Percentiles rank a stretch among this genome's conserved stretches.
These are phyloP conservation scores for Calameuta idolon DNA, from an alignment of 2,888 invertebrate genomes.

Conservation along the genomic window DNA sequence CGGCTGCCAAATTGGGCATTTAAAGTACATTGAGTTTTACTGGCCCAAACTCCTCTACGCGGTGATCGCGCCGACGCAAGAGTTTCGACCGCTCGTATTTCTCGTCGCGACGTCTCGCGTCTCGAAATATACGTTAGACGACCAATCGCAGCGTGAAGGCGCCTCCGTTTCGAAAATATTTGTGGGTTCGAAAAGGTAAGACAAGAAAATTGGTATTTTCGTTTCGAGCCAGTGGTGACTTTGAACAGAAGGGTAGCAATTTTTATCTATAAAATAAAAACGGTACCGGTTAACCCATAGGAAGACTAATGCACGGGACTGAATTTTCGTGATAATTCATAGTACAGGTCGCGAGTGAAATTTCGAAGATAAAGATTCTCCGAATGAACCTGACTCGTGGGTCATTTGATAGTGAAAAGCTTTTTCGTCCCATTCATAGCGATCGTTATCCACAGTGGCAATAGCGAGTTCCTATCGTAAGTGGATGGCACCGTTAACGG, in stretches of 20 bases:
- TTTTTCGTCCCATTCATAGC: background rate
- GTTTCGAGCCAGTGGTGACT: background rate
- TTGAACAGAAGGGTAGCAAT: conserved; percentile 45
- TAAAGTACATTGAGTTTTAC: conserved; percentile 59
- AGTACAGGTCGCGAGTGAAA: background rate
- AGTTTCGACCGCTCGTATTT: conserved; percentile 1
- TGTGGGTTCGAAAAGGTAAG: background rate
- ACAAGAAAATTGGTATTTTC: background rate
- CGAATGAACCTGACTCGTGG: background rate
- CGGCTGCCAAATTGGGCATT: conserved; percentile 66
- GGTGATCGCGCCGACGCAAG: background rate
- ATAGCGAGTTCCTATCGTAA: background rate
- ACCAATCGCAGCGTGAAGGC: background rate
- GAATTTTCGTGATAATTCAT: background rate
- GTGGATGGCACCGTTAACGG: background rate
- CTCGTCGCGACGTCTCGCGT: background rate
- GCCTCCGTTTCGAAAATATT: background rate
- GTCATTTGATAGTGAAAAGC: background rate
- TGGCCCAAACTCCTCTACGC: conserved; percentile 26
- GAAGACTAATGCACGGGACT: background rate
- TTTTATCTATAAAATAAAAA: conserved; percentile 48
- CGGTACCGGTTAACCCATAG: conserved; percentile 39
- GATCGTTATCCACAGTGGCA: background rate
- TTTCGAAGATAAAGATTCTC: background rate
- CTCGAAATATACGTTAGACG: background rate